These are phyloP conservation scores for Cotesia vestalis DNA, from an alignment of 1,140 invertebrate genomes.

Conservation along the genomic window DNA sequence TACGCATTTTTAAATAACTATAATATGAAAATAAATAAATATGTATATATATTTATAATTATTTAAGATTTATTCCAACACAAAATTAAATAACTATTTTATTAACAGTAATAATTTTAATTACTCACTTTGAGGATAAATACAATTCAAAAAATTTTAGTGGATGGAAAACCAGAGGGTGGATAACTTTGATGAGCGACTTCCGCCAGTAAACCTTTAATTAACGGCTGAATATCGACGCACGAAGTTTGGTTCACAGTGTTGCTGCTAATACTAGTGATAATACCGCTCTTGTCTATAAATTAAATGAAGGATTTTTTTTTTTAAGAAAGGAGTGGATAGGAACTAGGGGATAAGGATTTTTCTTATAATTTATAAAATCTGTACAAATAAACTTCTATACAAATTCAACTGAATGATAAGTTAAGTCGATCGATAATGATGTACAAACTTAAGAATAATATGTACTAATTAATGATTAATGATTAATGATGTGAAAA, in stretches of 20 bases:
- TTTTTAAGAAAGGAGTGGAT: constrained; percentile 2
- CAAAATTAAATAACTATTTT: too few species aligned
- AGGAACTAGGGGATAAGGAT: constrained; percentile 9
- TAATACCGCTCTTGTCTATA: constrained; percentile 44
- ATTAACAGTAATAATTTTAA: too few species aligned
- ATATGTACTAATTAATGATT: constrained; percentile 30
- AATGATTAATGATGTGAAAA: constrained; percentile 37
- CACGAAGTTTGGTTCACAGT: constrained; percentile 27
- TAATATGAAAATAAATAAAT: too few species aligned
- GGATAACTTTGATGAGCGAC: constrained; percentile 56
- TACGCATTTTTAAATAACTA: too few species aligned
- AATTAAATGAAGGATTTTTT: constrained; percentile 21
- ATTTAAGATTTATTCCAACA: too few species aligned
- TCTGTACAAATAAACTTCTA: too few species aligned
- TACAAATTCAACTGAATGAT: too few species aligned
- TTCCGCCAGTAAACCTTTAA: constrained; percentile 50
- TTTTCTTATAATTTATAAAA: too few species aligned
- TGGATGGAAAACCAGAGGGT: constrained; percentile 52
- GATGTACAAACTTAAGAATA: background rate
- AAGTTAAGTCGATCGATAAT: background rate
- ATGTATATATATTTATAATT: too few species aligned
- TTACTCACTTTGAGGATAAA: too few species aligned
- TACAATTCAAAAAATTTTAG: background rate
- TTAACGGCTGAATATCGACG: constrained; percentile 33
- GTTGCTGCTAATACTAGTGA: too few species aligned